Evolutionary conservation across 1,140 invertebrate species (phyloP).

Genomic region (Drosophila pseudoananassae): DNA sequence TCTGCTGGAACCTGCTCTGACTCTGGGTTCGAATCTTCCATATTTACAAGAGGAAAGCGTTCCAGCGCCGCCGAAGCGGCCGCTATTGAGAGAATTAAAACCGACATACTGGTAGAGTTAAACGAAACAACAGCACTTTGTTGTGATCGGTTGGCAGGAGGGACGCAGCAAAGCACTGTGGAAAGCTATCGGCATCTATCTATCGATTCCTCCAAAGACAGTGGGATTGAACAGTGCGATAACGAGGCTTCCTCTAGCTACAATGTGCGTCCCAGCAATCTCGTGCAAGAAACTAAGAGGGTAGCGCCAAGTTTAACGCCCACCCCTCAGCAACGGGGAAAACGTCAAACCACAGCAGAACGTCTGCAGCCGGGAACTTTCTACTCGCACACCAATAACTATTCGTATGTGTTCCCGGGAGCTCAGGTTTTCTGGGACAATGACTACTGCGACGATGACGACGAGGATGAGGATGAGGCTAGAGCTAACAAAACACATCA

Average conservation of each 20-base stretch:
- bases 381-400: constrained; percentile 64
- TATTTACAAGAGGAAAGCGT: constrained; percentile 60
- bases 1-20: constrained; percentile 76
- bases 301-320: constrained; percentile 54
- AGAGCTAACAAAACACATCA: constrained; percentile 11
- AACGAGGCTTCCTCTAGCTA: constrained; percentile 48
- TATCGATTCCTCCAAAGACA: constrained; percentile 79
- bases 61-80: constrained; percentile 42
- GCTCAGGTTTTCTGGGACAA: constrained; percentile 76
- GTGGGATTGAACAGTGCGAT: constrained; percentile 77
- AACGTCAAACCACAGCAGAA: constrained; percentile 69
- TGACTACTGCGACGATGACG: constrained; percentile 69
- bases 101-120: constrained; percentile 63
- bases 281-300: constrained; percentile 61
- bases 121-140: constrained; percentile 56
- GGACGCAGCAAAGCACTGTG: constrained; percentile 16
- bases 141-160: constrained; percentile 32
- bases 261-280: constrained; percentile 47
- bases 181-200: constrained; percentile 70
- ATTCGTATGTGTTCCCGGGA: constrained; percentile 79
- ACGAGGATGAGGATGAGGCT: constrained; percentile 57
- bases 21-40: constrained; percentile 79
- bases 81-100: constrained; percentile 74
- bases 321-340: constrained; percentile 52
- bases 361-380: constrained; percentile 72